Evolutionary conservation across 2,888 invertebrate genomes (phyloP).

Genomic region (Drosophila seclusa): DNA sequence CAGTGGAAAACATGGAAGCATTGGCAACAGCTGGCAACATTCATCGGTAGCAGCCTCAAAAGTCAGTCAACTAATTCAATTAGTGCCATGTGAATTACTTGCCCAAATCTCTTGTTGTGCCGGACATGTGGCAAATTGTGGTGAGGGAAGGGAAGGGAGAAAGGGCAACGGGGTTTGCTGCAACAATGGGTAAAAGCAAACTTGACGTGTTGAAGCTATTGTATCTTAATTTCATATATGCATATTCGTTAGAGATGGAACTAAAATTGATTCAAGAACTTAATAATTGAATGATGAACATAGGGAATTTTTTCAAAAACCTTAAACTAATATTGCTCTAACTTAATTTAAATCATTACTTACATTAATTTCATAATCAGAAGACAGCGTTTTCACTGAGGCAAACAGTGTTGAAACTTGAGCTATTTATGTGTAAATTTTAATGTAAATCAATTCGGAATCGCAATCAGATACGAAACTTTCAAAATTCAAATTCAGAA

Average conservation of each 20-base stretch:
- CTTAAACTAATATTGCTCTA: neutral
- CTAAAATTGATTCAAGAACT: neutral
- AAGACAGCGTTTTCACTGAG: neutral
- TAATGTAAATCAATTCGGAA: neutral
- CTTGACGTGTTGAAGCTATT: constrained; percentile 51
- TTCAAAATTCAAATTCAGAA: neutral
- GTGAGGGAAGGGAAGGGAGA: neutral
- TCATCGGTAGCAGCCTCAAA: constrained; percentile 50
- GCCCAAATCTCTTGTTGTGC: constrained; percentile 52
- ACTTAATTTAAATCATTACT: neutral
- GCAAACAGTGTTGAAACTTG: neutral
- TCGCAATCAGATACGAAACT: neutral
- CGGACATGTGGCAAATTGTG: constrained; percentile 12
- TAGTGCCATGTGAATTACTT: constrained; percentile 79
- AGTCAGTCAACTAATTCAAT: constrained; percentile 79
- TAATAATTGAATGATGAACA: neutral
- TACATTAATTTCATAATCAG: neutral
- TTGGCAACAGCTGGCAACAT: constrained; percentile 13
- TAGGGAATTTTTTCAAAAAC: neutral
- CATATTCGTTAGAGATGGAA: constrained; percentile 34
- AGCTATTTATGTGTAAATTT: neutral
- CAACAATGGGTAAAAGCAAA: constrained; percentile 22
- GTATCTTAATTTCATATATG: constrained; percentile 32
- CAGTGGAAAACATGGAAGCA: neutral
- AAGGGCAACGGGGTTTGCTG: neutral